Evolutionary conservation across 2,113 vertebrate genomes (phyloP), one percentile per base, ranked within the genome.

Genomic region (Speoplatyrhinus poulsoni): DNA sequence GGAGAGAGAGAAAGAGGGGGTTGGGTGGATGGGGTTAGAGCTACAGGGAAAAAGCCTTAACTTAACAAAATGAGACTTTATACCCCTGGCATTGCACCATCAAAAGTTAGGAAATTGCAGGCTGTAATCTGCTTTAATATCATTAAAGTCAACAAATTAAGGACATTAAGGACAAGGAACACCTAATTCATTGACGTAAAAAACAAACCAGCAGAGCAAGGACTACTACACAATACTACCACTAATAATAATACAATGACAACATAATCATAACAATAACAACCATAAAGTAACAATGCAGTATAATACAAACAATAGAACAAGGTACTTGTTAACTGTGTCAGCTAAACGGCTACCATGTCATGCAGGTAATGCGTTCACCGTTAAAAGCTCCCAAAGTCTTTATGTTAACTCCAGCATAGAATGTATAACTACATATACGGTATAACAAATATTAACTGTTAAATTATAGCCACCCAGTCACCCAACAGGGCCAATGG

Each of bases 41-140:
- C 60, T 52, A 46, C 17, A 52, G 64, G 32, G 67, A 66, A 46
- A 68, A 60, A 60, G 16, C 33, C 19, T 66, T 17, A 57, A 58
- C 13, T 32, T 41, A 56, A 62, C 52, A 67, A 46, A 75, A 60
- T 12, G n/a, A 60, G 13, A 46, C 15, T 15, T 16, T 32, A 32
- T 26, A 32, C 9, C 16, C 2, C 0, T 4, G 47, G 69, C 66
- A 16, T 10, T 62, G 19, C 33, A 53, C 15, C 53, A 33, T 6
- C 0, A 17, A 65, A 46, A 10, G 3, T 12, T 11, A 49, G 46
- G 36, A 59, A 66, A 69, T 5, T 10, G 13, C 0, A 32, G 1
- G 3, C 46, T n/a, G 9, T 32, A 56, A 49, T 36, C 49, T 12
- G 32, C 61, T 67, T 56, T 53, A 47, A 47, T 49, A 47, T 9